Conservation (phyloP, 1,140 invertebrate species). For the Drosophila bocqueti region DNA sequence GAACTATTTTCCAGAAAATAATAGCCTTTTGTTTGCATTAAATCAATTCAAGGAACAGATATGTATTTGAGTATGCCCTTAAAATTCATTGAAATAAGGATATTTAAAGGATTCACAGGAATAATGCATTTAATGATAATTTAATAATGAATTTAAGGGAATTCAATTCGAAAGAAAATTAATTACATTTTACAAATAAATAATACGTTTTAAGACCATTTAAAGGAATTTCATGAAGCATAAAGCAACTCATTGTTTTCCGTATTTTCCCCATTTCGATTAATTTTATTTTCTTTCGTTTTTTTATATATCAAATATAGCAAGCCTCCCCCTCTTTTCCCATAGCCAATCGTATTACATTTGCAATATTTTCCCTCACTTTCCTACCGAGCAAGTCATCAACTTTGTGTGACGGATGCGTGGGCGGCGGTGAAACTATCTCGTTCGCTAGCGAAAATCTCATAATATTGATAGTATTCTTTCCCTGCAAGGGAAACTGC, state of each 20-base stretch:
- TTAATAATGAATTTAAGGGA: not conserved
- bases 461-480: conserved; percentile 72
- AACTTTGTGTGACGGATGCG: conserved; percentile 40
- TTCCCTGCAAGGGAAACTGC: conserved; percentile 7
- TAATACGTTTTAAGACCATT: not conserved
- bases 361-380: conserved; percentile 72
- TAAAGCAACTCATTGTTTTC: not conserved
- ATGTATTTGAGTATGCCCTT: not conserved
- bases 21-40: not conserved
- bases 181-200: not conserved
- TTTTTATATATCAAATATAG: not conserved
- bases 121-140: too few species aligned
- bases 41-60: not conserved
- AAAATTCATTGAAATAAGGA: not conserved
- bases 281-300: not conserved
- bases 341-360: conserved; percentile 74
- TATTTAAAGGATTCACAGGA: not conserved
- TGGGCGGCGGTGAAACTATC: conserved; percentile 31
- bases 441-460: conserved; percentile 59
- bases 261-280: not conserved
- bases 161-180: not conserved
- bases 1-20: not conserved
- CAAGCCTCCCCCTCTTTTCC: not conserved
- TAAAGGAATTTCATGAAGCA: too few species aligned
- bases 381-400: conserved; percentile 42